Percentiles rank a stretch among this genome's conserved stretches.
These are phyloP conservation scores for Oxyscelio sp. DNA, from an alignment of 2,888 invertebrate species.

Conservation along the genomic window DNA sequence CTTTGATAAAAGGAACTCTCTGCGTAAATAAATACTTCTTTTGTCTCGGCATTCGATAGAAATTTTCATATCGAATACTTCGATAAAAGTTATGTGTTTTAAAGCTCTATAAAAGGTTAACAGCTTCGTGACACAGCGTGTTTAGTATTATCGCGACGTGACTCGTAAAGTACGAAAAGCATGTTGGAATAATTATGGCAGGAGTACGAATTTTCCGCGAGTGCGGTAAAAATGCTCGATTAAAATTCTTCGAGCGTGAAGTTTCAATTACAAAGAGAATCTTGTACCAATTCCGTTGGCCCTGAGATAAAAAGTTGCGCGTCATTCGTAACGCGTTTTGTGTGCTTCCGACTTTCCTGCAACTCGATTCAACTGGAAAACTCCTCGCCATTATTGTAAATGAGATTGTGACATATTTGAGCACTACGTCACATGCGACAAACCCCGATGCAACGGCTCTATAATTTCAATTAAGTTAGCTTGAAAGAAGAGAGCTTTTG, in stretches of 20 bases:
- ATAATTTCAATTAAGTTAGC: constrained; percentile 18
- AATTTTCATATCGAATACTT: constrained; percentile 55
- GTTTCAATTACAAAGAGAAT: constrained; percentile 64
- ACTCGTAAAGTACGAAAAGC: constrained; percentile 57
- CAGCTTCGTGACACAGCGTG: constrained; percentile 66
- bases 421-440: background rate
- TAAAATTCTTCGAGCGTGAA: constrained; percentile 59
- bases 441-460: background rate
- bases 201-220: constrained; percentile 25
- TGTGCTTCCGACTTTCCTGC: constrained; percentile 8
- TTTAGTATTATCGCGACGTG: constrained; percentile 59
- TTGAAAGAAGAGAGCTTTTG: constrained; percentile 2
- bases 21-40: constrained; percentile 42
- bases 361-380: constrained; percentile 48
- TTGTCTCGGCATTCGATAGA: constrained; percentile 27
- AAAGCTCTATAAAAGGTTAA: constrained; percentile 70
- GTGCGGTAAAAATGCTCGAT: constrained; percentile 51
- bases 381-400: constrained; percentile 45
- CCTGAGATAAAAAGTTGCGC: constrained; percentile 35
- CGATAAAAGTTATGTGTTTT: constrained; percentile 61
- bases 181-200: constrained; percentile 42
- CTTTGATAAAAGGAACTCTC: background rate
- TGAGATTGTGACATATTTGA: constrained; percentile 42
- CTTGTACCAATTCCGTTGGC: constrained; percentile 40
- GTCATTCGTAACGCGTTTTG: constrained; percentile 32